phyloP scores from a whole-genome alignment of 2,888 invertebrate genomes.

The Polylopha cassiicola region DNA sequence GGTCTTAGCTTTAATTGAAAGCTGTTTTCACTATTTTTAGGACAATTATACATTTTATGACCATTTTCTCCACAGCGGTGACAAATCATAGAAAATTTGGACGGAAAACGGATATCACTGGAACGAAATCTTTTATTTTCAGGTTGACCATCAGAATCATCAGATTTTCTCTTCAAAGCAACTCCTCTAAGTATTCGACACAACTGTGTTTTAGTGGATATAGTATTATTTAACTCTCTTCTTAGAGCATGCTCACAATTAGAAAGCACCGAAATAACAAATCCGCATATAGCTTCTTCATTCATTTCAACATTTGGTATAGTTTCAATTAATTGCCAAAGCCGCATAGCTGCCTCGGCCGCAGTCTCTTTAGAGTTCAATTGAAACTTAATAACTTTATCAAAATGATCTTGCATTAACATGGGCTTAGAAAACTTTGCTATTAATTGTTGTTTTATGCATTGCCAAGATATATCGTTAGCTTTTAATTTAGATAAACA shows the following conservation, averaged over 20 bases:
- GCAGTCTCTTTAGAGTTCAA: neutral
- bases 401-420: constrained; percentile 8
- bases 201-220: neutral
- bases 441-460: neutral
- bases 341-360: neutral
- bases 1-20: neutral
- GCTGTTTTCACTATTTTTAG: neutral
- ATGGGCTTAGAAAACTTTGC: constrained; percentile 3
- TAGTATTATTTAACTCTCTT: constrained; percentile 1
- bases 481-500: neutral
- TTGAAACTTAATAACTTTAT: constrained; percentile 4
- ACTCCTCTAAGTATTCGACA: constrained; percentile 3
- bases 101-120: neutral
- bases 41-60: neutral
- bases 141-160: neutral
- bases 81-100: neutral
- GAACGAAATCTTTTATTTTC: neutral
- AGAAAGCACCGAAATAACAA: constrained; percentile 2
- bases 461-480: neutral
- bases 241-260: neutral
- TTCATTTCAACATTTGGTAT: neutral
- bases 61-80: constrained; percentile 3
- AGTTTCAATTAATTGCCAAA: constrained; percentile 5
- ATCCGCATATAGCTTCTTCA: constrained; percentile 2
- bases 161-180: neutral